Percentiles rank a stretch among this genome's conserved stretches.
phyloP scores from a whole-genome alignment of 2,113 vertebrate genomes.

The Carassius gibelio region DNA sequence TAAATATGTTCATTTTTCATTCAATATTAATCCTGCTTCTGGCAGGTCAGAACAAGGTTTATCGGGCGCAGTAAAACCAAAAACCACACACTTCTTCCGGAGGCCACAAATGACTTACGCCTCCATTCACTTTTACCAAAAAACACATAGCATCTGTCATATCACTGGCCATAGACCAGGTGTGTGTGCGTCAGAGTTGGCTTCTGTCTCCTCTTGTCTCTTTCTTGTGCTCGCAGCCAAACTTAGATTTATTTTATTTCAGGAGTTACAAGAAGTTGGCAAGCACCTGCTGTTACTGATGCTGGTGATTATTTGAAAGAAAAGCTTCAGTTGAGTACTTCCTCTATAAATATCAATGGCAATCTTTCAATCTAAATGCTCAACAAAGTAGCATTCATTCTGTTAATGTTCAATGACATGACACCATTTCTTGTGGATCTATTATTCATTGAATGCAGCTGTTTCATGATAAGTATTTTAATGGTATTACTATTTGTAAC shows the following conservation, averaged over 20 bases:
- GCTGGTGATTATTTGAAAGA: not conserved
- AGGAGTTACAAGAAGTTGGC: slow-evolving; percentile 26
- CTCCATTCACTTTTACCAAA: not conserved
- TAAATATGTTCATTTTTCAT: not conserved
- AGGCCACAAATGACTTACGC: not conserved
- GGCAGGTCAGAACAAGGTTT: slow-evolving; percentile 24
- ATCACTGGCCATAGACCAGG: not conserved
- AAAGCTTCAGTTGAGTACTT: not conserved
- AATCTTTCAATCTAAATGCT: not conserved
- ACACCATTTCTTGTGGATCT: too few relatives aligned
- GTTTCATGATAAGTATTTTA: too few relatives aligned
- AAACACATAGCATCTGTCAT: slow-evolving; percentile 5
- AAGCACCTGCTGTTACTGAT: slow-evolving; percentile 34
- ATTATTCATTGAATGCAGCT: too few relatives aligned
- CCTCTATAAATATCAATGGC: not conserved
- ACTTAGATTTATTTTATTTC: slow-evolving; percentile 1
- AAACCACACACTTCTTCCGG: not conserved
- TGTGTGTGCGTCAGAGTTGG: slow-evolving; percentile 16
- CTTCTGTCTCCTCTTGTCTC: slow-evolving; percentile 19
- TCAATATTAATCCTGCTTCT: not conserved
- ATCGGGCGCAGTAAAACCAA: not conserved
- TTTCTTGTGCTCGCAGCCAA: slow-evolving; percentile 26
- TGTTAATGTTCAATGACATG: too few relatives aligned
- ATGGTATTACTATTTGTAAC: too few relatives aligned
- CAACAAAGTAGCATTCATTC: not conserved